These are phyloP conservation scores for Helicoverpa zea DNA, from an alignment of 1,140 invertebrate species.

Conservation along the genomic window DNA sequence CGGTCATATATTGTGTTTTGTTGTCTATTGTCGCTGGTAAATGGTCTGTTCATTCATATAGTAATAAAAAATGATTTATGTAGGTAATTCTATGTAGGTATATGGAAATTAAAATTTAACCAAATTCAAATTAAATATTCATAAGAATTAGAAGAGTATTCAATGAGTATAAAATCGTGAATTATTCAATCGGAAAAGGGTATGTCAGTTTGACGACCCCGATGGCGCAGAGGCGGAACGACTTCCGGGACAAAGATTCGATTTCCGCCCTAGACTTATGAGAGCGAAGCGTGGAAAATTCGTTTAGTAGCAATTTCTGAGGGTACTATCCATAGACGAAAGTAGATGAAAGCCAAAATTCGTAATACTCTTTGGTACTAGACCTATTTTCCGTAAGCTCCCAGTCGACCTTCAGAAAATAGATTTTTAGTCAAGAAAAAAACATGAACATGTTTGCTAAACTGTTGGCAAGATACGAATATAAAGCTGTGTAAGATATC, in stretches of 20 bases:
- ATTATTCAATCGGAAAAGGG: slow-evolving; percentile 9
- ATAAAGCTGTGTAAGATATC: slow-evolving; percentile 24
- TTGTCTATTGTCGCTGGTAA: background rate
- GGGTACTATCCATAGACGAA: no score
- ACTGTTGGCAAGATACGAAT: slow-evolving; percentile 21
- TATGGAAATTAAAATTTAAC: no score
- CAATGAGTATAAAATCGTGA: no score
- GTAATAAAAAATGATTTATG: background rate
- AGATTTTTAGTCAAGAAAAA: slow-evolving; percentile 5
- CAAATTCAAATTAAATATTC: no score
- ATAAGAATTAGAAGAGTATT: no score
- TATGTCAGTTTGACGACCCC: slow-evolving; percentile 12
- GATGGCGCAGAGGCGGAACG: slow-evolving; percentile 9
- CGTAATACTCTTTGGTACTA: no score
- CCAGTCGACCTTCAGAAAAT: background rate
- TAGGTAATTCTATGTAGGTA: no score
- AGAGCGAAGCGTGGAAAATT: slow-evolving; percentile 19
- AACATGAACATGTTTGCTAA: slow-evolving; percentile 19
- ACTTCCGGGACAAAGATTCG: slow-evolving; percentile 27
- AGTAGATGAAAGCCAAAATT: no score
- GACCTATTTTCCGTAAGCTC: background rate
- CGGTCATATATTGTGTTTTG: slow-evolving; percentile 1
- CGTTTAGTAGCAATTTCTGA: background rate
- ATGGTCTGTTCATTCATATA: background rate
- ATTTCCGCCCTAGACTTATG: slow-evolving; percentile 9